Conservation (phyloP, 2,113 vertebrate species). For the Uropsilus gracilis region DNA sequence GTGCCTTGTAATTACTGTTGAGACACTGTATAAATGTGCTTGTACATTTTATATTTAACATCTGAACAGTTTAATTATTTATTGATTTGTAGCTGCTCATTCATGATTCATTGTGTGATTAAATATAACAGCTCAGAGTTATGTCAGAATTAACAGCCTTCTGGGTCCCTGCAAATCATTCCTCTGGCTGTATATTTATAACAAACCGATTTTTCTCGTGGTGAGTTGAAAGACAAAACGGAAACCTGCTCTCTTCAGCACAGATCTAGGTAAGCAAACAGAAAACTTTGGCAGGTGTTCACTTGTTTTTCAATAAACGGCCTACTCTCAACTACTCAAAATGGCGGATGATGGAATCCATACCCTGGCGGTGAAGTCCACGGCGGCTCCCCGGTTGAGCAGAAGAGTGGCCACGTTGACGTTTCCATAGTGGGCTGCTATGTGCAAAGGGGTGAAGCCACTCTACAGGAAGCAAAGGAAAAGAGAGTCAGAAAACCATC, state of each 20-base stretch:
- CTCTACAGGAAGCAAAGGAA: conserved; percentile 88
- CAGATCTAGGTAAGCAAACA: not conserved
- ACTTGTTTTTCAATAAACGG: not conserved
- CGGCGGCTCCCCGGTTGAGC: conserved; percentile 95
- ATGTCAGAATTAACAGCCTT: not conserved
- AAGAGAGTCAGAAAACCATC: not conserved
- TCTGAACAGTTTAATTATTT: not conserved
- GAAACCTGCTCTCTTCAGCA: not conserved
- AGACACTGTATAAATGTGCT: not conserved
- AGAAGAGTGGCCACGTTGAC: conserved; percentile 97
- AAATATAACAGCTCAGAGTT: not conserved
- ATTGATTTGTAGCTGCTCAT: not conserved
- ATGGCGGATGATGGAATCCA: not conserved
- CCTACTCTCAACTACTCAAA: not conserved
- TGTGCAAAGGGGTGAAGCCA: conserved; percentile 97
- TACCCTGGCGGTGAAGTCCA: conserved; percentile 98
- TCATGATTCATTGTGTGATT: not conserved
- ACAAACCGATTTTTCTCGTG: not conserved
- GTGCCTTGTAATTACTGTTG: not conserved
- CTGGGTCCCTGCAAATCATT: not conserved
- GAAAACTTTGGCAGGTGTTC: not conserved
- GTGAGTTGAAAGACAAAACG: not conserved
- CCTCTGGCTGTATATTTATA: not conserved
- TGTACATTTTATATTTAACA: not conserved
- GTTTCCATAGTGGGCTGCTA: conserved; percentile 97